These are phyloP conservation scores for Phrynocephalus guinanensis DNA, from an alignment of 2,797 vertebrate species.

Conservation along the genomic window DNA sequence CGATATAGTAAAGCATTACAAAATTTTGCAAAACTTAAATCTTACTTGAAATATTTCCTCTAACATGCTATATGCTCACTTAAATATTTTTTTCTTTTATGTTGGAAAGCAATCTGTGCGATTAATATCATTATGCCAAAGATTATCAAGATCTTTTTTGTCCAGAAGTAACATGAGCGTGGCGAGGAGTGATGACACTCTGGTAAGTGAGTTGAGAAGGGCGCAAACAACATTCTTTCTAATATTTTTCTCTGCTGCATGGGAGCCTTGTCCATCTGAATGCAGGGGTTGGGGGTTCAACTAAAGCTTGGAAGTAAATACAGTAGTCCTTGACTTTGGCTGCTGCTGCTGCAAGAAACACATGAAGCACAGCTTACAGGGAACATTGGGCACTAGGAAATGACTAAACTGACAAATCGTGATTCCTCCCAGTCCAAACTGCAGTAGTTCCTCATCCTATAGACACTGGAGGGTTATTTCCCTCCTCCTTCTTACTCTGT, in stretches of 20 bases:
- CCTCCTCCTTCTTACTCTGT: neutral
- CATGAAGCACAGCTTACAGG: too few species aligned
- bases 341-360: too few species aligned
- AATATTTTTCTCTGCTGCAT: too few species aligned
- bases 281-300: too few species aligned
- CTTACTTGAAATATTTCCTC: neutral
- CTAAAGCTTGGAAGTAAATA: too few species aligned
- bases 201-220: slow-evolving; percentile 84
- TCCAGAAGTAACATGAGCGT: slow-evolving; percentile 98
- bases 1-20: neutral
- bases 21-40: too few species aligned
- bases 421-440: neutral
- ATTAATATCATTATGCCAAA: slow-evolving; percentile 98
- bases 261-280: too few species aligned
- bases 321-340: too few species aligned
- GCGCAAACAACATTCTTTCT: too few species aligned
- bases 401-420: neutral
- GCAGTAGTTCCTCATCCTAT: neutral
- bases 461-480: neutral
- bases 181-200: slow-evolving; percentile 94
- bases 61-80: slow-evolving; percentile 33
- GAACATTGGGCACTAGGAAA: too few species aligned
- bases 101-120: slow-evolving; percentile 94
- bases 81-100: slow-evolving; percentile 50
- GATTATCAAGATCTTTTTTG: slow-evolving; percentile 97